Evolutionary conservation across 2,797 vertebrate genomes (phyloP), one percentile per base, ranked within the genome.

Genomic region (Microctenopoma lineatum): DNA sequence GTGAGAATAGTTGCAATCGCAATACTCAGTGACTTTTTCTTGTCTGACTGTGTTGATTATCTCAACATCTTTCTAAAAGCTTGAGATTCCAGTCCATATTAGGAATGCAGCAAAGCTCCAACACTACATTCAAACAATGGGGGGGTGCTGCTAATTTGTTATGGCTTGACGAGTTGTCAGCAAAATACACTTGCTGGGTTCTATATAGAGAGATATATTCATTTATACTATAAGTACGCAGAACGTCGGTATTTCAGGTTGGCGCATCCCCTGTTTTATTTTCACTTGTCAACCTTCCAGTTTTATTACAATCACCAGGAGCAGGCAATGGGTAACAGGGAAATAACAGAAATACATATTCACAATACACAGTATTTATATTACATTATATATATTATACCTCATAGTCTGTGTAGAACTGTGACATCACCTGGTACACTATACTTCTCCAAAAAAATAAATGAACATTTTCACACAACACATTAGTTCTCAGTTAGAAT

Each of bases 11-110:
- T 38, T 38, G 11, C 3, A 38, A 38, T 7, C 27, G 13, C 2
- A 27, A 18, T 9, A 21, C 0, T 45, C 15, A 2, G 4, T 45
- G 4, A 21, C 16, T 38, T 6, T 7, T 7, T 8, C 9, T 8
- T 16, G 2, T 6, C 0, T 2, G 16, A 0, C 1, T 14, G 59
- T 21, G 74, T 83, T 76, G 27, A 57, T 1, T 0, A 85, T 87
- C 84, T 84, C 73, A 0, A 9, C 16, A 15, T 34, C 54, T 55
- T 27, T 70, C 0, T 2, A 58, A 45, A 7, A 73, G 78, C 76
- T 85, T 85, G 48, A 59, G 21, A 63, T 54, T 69, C 75, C 67
- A 44, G 44, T 34, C 76, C 83, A 77, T 84, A 84, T 89, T 82
- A 65, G 74, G 81, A 74, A 78, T 53, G 69, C 52, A 46, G 62